Base-by-base conservation (phyloP, 2,113 vertebrate species). In the Cichladusa arquata region DNA sequence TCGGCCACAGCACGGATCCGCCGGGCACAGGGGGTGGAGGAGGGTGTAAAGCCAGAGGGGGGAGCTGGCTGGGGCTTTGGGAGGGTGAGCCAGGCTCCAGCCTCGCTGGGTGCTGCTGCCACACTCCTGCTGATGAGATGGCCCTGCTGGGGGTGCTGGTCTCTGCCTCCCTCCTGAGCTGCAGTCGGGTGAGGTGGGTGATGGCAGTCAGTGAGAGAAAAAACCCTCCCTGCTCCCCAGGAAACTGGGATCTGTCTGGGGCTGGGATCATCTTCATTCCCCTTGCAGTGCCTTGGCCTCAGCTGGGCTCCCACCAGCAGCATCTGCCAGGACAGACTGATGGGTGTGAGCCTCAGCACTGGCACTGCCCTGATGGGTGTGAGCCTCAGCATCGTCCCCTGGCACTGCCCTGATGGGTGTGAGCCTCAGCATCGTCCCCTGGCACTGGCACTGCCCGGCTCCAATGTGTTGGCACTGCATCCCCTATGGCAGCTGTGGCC, bases 261-360 rank as follows among this genome's bases (percentile, higher is more conserved):
- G 23, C 4, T 61, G 72, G 31, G 18, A 47, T 56, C 0, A 2
- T 4, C 0, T 47, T 60, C 2, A 1, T 42, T 56, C 56, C 28
- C 45, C 45, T 20, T 28, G 42, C 2, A 0, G 36, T 15, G 28
- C 70, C 34, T 29, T 42, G 4, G 28, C 44, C 58, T 34, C 8
- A 3, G 26, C 48, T 33, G 9, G 42, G 47, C 62, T 61, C 29
- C 34, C 20, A 29, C 45, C 17, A 4, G 33, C 50, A 7, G 4
- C 1, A 0, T 11, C 24, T 18, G 9, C 19, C 3, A 0, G 29
- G 6, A 31, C 31, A 1, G 22, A 2, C 11, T 0, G n/a, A 0
- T 23, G 48, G 53, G 2, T 15, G 47, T 48, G 47, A 47, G 47
- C 47, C 20, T 23, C 22, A 47, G 22, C 22, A 47, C 47, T 23